phyloP scores from a whole-genome alignment of 2,888 invertebrate genomes.

The Macrosiphum euphorbiae region DNA sequence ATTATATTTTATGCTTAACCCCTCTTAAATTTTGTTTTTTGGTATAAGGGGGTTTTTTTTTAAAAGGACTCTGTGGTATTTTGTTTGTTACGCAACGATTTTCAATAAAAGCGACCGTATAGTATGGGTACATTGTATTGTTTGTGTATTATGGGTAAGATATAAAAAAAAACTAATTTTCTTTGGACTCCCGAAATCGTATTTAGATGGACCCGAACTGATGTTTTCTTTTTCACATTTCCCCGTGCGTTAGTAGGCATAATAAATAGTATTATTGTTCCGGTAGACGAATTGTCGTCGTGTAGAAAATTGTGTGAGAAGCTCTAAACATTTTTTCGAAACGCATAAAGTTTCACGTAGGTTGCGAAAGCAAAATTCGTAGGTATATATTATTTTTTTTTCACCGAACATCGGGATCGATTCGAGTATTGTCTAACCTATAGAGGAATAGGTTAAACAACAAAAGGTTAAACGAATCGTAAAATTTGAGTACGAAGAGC shows the following conservation, averaged over 20 bases:
- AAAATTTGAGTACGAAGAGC: background rate
- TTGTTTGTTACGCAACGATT: background rate
- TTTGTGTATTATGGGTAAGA: too few relatives aligned
- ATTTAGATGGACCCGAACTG: background rate
- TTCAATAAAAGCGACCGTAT: background rate
- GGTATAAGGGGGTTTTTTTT: background rate
- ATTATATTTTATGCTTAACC: background rate
- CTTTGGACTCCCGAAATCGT: background rate
- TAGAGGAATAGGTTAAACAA: background rate
- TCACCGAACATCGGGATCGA: background rate
- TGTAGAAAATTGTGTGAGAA: background rate
- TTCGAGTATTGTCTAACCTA: background rate
- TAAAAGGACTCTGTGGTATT: background rate
- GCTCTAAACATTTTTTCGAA: background rate
- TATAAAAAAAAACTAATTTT: conserved; percentile 24
- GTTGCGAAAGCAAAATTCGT: background rate
- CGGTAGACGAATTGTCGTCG: background rate
- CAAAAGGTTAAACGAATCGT: background rate
- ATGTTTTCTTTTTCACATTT: background rate
- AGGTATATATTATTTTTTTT: background rate
- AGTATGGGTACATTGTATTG: background rate
- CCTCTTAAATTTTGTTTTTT: background rate
- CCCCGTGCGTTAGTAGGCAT: background rate
- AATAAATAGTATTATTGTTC: background rate
- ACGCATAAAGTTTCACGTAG: background rate